Evolutionary conservation across 2,113 vertebrate species (phyloP), one percentile per base, ranked within the genome.

Genomic region (Hippocampus mohnikei): DNA sequence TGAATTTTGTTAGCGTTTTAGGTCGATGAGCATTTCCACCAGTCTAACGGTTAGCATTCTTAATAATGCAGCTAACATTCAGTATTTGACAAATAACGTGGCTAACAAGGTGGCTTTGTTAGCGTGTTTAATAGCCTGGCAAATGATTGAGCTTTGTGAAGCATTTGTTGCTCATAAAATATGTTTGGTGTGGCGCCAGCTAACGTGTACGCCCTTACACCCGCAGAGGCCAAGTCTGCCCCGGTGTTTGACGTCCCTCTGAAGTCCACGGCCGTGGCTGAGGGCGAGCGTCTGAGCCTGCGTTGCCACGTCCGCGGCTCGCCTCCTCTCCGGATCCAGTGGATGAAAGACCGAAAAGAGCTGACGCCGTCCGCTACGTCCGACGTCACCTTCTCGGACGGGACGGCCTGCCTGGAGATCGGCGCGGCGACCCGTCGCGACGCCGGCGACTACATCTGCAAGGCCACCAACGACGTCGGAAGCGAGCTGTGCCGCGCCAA

Each of bases 331-430:
- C 94, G 91, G 73, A 90, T 98, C 81, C 95, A 96, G 84, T 98
- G 97, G 97, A 84, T 97, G 89, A 98, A 96, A 83, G 93, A 95
- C 88, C 94, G 97, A 69, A 94, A 89, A 79, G 96, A 99, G 76
- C 84, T 99, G 75, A 91, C 84, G 59, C 88, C 94, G 13, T 92
- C 93, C 1, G 93, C 94, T 55, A 96, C 76, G 87, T 94, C 92
- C 78, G 94, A 64, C 76, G 93, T 96, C 77, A 95, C 91, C 74
- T 98, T 97, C 88, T 91, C 88, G 23, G 92, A 94, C 0, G 94
- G 95, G 72, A 94, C 91, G 2, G 95, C 96, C 60, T 85, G 93
- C 53, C 83, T 98, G 80, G 95, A 98, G 82, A 88, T 98, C 72
- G 89, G 83, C 80, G 67, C 87, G 5, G 87, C 90, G 29, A 89